phyloP scores from a whole-genome alignment of 1,140 invertebrate genomes.

The Protaetia brevitarsis region DNA sequence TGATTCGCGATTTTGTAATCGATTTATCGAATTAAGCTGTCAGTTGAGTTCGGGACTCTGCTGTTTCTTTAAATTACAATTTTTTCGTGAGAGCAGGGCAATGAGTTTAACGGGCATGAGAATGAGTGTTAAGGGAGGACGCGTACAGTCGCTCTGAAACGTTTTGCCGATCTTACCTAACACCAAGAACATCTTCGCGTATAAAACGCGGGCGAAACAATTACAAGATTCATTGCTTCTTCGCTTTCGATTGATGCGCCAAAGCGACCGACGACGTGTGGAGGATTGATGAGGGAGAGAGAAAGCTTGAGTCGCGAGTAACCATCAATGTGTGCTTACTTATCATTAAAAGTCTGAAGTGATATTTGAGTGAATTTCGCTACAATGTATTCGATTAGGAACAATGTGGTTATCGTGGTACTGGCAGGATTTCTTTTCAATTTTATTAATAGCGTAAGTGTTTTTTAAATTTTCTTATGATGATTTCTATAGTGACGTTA shows the following conservation, averaged over 20 bases:
- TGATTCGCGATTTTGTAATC: background rate
- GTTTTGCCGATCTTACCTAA: slow-evolving; percentile 19
- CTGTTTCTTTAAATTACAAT: background rate
- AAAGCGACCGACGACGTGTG: background rate
- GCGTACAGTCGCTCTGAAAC: background rate
- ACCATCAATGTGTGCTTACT: background rate
- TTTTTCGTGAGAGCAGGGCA: background rate
- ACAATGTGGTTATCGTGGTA: slow-evolving; percentile 4
- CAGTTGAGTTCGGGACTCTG: background rate
- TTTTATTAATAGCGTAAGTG: slow-evolving; percentile 6
- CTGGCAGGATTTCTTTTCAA: background rate
- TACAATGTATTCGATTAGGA: slow-evolving; percentile 3
- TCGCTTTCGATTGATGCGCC: background rate
- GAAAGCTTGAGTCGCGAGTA: background rate
- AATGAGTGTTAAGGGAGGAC: background rate
- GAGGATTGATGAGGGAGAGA: background rate
- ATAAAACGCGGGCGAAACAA: slow-evolving; percentile 8
- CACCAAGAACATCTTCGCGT: background rate
- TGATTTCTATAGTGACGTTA: too few relatives aligned
- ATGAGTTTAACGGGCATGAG: background rate
- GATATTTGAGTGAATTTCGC: background rate
- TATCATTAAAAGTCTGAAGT: background rate
- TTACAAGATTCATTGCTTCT: slow-evolving; percentile 17
- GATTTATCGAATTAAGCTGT: background rate
- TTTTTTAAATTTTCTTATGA: background rate